Evolutionary conservation across 2,797 vertebrate species (phyloP).

Genomic region (Xyrichtys novacula): DNA sequence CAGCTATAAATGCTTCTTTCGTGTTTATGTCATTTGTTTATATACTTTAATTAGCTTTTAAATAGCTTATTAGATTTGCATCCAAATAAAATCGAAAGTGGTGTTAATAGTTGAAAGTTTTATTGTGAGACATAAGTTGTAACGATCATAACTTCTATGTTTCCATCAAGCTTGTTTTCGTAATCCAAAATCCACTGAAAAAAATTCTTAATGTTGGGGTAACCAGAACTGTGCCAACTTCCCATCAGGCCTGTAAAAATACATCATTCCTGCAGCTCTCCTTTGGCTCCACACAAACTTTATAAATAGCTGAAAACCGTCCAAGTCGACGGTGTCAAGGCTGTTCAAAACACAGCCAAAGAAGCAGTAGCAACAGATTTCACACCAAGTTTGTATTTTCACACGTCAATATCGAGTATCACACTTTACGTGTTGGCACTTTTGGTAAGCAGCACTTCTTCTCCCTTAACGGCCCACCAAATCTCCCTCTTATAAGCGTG

Average conservation of each 20-base stretch:
- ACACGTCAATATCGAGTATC: constrained; percentile 14
- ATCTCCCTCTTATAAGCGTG: neutral
- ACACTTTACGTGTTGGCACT: constrained; percentile 8
- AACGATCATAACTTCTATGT: no score
- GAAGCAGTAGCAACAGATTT: constrained; percentile 5
- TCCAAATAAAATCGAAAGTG: no score
- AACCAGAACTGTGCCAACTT: neutral
- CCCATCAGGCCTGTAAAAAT: neutral
- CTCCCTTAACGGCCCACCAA: constrained; percentile 25
- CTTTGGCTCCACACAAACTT: neutral
- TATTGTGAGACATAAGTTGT: no score
- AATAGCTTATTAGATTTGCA: no score
- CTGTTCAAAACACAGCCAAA: neutral
- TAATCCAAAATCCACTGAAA: no score
- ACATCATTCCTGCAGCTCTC: neutral
- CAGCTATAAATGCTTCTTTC: no score
- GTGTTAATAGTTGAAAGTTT: no score
- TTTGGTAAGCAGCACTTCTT: neutral
- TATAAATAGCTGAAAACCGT: neutral
- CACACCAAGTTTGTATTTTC: constrained; percentile 31
- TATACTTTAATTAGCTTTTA: no score
- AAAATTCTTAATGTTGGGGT: no score
- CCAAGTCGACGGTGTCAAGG: neutral
- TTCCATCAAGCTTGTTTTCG: no score
- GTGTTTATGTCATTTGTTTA: no score